phyloP scores from a whole-genome alignment of 1,140 invertebrate genomes.

The Pseudachorutes palmiensis region DNA sequence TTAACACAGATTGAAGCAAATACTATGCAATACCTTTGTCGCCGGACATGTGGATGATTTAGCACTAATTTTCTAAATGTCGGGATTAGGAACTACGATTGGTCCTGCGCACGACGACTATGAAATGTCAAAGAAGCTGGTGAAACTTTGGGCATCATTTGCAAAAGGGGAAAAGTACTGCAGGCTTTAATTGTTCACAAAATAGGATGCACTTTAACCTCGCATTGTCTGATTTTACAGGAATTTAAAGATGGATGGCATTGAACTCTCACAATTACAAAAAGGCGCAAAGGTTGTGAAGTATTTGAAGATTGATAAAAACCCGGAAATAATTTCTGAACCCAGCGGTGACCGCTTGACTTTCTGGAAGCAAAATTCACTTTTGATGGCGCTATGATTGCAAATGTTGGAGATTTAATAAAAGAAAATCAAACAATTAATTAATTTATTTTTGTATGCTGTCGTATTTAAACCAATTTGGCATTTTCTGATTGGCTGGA shows the following conservation, averaged over 20 bases:
- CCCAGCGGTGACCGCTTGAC: not conserved
- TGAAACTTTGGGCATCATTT: constrained; percentile 30
- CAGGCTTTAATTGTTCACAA: not conserved
- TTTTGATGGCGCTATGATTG: too few species aligned
- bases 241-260: not conserved
- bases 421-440: too few species aligned
- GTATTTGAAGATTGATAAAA: constrained; percentile 1
- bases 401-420: too few species aligned
- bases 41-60: constrained; percentile 30
- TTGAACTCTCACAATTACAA: not conserved
- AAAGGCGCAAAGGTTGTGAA: not conserved
- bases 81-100: constrained; percentile 25
- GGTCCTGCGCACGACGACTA: constrained; percentile 25
- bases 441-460: too few species aligned
- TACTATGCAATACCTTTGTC: too few species aligned
- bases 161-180: not conserved
- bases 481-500: too few species aligned
- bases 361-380: too few species aligned
- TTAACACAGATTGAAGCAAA: too few species aligned
- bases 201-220: not conserved
- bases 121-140: constrained; percentile 26
- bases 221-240: not conserved
- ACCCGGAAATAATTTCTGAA: constrained; percentile 2
- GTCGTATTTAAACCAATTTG: too few species aligned
- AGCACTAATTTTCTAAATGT: constrained; percentile 29